phyloP scores from a whole-genome alignment of 1,140 invertebrate genomes.

The Drosophila kanapiae region DNA sequence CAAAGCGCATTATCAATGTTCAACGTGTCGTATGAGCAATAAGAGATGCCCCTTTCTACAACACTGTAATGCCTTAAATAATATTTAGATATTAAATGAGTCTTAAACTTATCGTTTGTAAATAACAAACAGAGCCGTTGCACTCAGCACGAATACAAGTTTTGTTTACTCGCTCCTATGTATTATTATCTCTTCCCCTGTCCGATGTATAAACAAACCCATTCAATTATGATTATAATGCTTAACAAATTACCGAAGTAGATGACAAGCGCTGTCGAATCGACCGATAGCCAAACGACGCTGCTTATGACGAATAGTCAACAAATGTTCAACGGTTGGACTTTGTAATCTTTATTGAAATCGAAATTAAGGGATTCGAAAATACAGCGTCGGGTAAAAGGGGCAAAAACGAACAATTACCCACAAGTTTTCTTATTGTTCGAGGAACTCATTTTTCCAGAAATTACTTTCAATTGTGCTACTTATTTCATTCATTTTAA shows the following conservation, averaged over 20 bases:
- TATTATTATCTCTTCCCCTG: constrained; percentile 9
- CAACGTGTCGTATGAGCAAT: constrained; percentile 23
- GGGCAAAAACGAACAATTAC: neutral
- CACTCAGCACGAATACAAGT: neutral
- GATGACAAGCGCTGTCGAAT: constrained; percentile 56
- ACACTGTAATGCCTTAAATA: neutral
- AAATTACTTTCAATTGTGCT: neutral
- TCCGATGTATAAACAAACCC: constrained; percentile 26
- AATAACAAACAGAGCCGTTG: neutral
- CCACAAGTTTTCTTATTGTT: neutral
- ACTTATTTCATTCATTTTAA: constrained; percentile 4
- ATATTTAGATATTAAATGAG: neutral
- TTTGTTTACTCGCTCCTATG: constrained; percentile 22
- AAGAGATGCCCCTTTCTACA: neutral
- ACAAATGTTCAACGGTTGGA: constrained; percentile 40
- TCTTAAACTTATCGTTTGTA: neutral
- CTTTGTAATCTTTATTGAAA: constrained; percentile 53
- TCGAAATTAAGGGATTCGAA: constrained; percentile 8
- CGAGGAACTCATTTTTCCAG: neutral
- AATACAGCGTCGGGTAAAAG: neutral
- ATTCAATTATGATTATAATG: constrained; percentile 47
- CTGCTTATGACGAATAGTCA: constrained; percentile 60
- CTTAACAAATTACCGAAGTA: constrained; percentile 51
- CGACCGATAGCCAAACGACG: constrained; percentile 35
- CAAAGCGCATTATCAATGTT: no score